Base-by-base conservation (phyloP, 2,888 invertebrate species). In the Lobophora halterata region DNA sequence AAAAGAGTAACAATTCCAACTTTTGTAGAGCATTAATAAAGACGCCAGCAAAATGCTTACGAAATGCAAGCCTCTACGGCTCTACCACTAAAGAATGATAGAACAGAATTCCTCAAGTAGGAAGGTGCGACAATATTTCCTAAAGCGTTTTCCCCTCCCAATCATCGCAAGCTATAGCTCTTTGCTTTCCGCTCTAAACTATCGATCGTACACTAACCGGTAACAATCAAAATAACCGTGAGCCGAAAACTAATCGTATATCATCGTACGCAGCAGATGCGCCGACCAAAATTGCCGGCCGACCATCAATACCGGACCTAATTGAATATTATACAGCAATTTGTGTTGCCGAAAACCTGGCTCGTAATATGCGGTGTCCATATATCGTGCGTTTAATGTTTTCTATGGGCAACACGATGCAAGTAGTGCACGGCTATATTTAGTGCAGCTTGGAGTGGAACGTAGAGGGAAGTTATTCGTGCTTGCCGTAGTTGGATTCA, bases 311-410 rank as follows among this genome's bases (percentile, higher is more conserved):
- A 85, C 64, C 63, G 74, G n/a, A 70, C 77, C 83, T 86, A 85
- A 86, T 85, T 85, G 86, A 86, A 85, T 85, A 86, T 86, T 81
- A 85, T 82, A 80, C 80, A 73, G 71, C 83, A 80, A 85, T 86
- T 83, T 85, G 82, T 77, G 82, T 76, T 74, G 79, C 77, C 76
- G 83, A 85, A 86, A 85, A 85, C 82, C 85, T 81, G 86, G 83
- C 81, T 27, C 43, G 61, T 75, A 76, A 69, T 81, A 70, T 83
- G 85, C 79, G 86, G 85, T 80, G 56, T 65, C 81, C 72, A 72
- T 83, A 81, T 82, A 83, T 78, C 73, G 77, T 68, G 58, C 58
- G 62, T 60, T 38, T 65, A 57, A 80, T 79, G 83, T 81, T 78
- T 76, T 76, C 72, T 81, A 83, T 78, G 79, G 49, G 64, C 71